phyloP scores from a whole-genome alignment of 2,113 vertebrate species.

The Esox niger region DNA sequence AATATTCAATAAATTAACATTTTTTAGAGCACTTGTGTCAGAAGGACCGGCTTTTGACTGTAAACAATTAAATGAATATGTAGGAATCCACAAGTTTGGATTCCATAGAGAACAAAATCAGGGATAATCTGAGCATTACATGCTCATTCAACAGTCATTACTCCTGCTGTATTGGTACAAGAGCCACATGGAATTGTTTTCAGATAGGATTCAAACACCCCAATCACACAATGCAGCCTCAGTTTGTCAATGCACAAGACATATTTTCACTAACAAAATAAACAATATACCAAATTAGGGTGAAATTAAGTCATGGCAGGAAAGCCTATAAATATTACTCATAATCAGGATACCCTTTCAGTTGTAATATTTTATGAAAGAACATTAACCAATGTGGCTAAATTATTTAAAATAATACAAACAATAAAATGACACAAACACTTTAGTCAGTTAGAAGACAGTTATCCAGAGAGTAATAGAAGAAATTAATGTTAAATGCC shows the following conservation, averaged over 20 bases:
- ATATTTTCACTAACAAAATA: neutral
- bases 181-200: neutral
- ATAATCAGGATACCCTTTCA: neutral
- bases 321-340: neutral
- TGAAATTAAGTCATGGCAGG: neutral
- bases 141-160: neutral
- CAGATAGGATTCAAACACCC: neutral
- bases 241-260: neutral
- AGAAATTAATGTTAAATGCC: no score
- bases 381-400: no score
- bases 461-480: no score
- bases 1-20: neutral
- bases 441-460: no score
- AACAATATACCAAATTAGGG: neutral
- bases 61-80: neutral
- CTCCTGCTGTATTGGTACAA: neutral
- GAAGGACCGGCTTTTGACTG: neutral
- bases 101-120: neutral
- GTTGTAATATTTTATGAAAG: neutral
- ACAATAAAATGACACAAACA: no score
- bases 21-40: neutral
- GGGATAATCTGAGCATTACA: neutral
- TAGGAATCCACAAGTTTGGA: neutral
- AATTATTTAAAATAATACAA: no score
- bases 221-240: neutral